Evolutionary conservation across 2,797 vertebrate species (phyloP).

Genomic region (Catharus ustulatus): DNA sequence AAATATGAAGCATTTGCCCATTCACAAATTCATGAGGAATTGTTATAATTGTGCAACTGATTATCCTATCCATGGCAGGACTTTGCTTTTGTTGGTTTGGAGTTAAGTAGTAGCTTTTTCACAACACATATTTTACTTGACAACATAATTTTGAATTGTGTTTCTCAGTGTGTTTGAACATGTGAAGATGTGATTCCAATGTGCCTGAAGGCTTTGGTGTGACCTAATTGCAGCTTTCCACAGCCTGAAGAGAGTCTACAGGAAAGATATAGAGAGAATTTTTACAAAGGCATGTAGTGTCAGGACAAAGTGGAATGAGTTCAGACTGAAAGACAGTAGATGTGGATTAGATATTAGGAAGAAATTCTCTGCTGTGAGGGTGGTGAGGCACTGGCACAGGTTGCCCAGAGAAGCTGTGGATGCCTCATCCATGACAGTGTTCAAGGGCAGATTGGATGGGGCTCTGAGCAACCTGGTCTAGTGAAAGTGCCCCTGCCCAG

Average conservation of each 20-base stretch:
- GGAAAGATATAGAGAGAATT: not conserved
- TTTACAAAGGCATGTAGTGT: not conserved
- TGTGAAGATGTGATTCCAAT: not conserved
- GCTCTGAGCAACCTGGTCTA: not conserved
- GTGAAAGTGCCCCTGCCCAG: not conserved
- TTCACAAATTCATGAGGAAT: not conserved
- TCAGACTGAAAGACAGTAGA: not conserved
- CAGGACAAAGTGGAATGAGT: not conserved
- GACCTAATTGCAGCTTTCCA: not conserved
- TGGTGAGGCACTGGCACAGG: rapidly evolving
- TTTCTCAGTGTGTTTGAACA: not conserved
- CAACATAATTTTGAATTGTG: not conserved
- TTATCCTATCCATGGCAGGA: not conserved
- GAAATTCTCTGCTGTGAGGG: not conserved
- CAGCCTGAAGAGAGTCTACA: not conserved
- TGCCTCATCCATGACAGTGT: not conserved
- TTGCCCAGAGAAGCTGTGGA: not conserved
- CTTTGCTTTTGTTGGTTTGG: not conserved
- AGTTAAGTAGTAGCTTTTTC: not conserved
- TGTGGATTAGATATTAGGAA: not conserved
- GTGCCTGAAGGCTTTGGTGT: not conserved
- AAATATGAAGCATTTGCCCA: not conserved
- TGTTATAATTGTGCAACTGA: not conserved
- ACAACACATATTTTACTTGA: not conserved
- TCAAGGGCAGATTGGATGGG: not conserved